phyloP scores from a whole-genome alignment of 1,140 invertebrate genomes.

The Papilio machaon region DNA sequence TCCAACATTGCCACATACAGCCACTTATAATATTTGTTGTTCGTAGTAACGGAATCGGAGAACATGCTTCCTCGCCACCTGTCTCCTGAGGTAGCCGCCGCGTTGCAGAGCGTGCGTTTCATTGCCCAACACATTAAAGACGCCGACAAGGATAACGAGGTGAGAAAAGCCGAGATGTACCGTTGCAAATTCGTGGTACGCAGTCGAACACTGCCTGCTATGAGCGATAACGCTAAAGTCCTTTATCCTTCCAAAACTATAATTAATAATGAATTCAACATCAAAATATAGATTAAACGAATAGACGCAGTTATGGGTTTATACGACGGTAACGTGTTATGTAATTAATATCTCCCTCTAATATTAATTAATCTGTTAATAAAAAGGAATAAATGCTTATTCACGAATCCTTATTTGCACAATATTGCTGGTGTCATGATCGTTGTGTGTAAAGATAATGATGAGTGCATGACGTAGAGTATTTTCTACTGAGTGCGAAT shows the following conservation, averaged over 20 bases:
- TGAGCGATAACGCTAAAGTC: too few relatives aligned
- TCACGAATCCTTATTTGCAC: slow-evolving; percentile 42
- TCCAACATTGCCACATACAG: neutral
- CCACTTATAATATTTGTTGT: neutral
- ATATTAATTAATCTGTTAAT: slow-evolving; percentile 8
- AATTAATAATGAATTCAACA: too few relatives aligned
- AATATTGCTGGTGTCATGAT: slow-evolving; percentile 35
- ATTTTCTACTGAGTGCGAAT: slow-evolving; percentile 19
- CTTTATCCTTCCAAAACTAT: too few relatives aligned
- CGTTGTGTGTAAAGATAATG: slow-evolving; percentile 35
- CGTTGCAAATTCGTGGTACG: neutral
- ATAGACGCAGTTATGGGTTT: neutral
- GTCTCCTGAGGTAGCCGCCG: slow-evolving; percentile 93
- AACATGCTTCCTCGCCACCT: slow-evolving; percentile 90
- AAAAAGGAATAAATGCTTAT: slow-evolving; percentile 38
- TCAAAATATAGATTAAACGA: too few relatives aligned
- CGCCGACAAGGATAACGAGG: slow-evolving; percentile 96
- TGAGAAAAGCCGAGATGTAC: slow-evolving; percentile 70
- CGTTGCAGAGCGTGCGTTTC: slow-evolving; percentile 96
- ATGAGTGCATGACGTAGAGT: neutral
- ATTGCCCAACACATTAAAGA: slow-evolving; percentile 99
- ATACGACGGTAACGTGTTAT: neutral
- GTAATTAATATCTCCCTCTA: slow-evolving; percentile 11
- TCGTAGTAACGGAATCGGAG: slow-evolving; percentile 87
- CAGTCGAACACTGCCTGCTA: neutral